Evolutionary conservation across 2,797 vertebrate genomes (phyloP), one percentile per base, ranked within the genome.

Genomic region (Neoniphon sammara): DNA sequence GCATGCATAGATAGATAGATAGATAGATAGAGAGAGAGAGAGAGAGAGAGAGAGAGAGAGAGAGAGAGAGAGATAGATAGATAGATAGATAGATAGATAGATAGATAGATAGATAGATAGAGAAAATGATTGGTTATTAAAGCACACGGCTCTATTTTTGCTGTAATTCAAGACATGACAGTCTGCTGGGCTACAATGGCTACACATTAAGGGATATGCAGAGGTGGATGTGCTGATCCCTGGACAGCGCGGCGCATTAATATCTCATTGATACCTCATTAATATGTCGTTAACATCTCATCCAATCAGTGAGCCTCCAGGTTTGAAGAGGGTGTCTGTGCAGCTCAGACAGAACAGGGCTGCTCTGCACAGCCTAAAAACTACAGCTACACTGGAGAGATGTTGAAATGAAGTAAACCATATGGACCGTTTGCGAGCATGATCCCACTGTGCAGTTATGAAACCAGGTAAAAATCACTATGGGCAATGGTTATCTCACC

Each of bases 241-340:
- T 66, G 27, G 14, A 66, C 56, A 9, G 27, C 17, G 11, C 4
- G 23, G 65, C 64, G 47, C 71, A 59, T 78, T 78, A 39, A 50
- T 50, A 23, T 69, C 71, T 65, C 31, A 61, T 27, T 69, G 47
- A 73, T 47, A 67, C n/a, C n/a, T 75, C 23, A 52, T 79, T 75
- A 75, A 58, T 73, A 63, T 63, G 27, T 49, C 52, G 50, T 69
- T 78, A 59, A 50, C 31, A 58, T 74, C 52, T 65, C 58, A 65
- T 73, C 64, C 54, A 72, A 54, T 77, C 81, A 62, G 25, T 57
- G 34, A 47, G 47, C 39, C 58, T 53, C 11, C 11, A 30, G 39
- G 55, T 58, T 67, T 18, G 14, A 17, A 20, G 47, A n/a, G 18
- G 18, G 15, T 3, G 36, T 39, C 36, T 39, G 36, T 9, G 1